Evolutionary conservation across 2,113 vertebrate genomes (phyloP), one percentile per base, ranked within the genome.

Genomic region (Labrus mixtus): DNA sequence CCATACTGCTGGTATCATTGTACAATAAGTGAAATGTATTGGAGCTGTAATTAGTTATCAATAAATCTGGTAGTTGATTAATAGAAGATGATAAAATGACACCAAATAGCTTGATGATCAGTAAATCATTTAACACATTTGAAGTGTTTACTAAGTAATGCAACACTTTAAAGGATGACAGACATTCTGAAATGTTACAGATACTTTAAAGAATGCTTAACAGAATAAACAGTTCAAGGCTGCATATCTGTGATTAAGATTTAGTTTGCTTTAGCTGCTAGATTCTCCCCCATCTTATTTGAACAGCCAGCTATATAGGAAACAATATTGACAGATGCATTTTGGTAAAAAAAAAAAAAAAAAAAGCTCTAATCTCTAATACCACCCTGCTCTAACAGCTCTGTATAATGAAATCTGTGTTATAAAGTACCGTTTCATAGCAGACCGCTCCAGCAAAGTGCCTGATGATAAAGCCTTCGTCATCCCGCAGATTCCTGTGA

Each of bases 371-470:
- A 33, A 33, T 33, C 29, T 59, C 46, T 50, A 1, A 58, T n/a
- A 54, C 19, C 19, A 48, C 37, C 8, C 7, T 33, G 9, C 6
- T 0, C 53, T 1, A 56, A 25, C 20, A 46, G 11, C 17, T 11
- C 22, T 3, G 13, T 8, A 57, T 39, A 46, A 76, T 58, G 63
- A 16, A 1, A 46, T 39, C 10, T 29, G n/a, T n/a, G 48, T 23
- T 36, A 50, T 53, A n/a, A 64, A 84, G 93, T 95, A 99, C 98
- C 73, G 98, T 99, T 88, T 99, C 97, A 10, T 99, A 99, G 93
- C 98, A 99, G 7, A 99, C 98, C 0, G 98, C 98, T 89, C 98
- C 98, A 12, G 98, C 98, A 79, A 99, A 99, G 90, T 99, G 98
- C 48, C 98, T 94, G 88, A 99, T 87, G 55, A 99, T 97, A 58